Conservation (phyloP, 1,140 invertebrate species). For the Aphaenogaster rudis region DNA sequence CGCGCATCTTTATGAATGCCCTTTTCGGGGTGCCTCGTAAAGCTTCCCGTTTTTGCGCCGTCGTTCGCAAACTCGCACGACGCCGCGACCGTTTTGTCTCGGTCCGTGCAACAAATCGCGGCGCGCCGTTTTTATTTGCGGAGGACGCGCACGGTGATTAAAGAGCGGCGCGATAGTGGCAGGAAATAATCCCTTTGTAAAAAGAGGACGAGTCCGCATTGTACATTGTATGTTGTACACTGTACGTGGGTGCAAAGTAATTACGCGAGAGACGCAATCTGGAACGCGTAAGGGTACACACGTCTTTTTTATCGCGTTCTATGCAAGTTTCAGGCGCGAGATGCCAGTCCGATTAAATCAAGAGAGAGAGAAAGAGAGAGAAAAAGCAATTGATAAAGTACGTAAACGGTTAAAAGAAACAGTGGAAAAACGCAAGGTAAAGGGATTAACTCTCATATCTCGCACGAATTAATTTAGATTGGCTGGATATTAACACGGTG, state of each 20-base stretch:
- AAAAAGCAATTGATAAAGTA: slow-evolving; percentile 11
- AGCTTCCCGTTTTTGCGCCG: slow-evolving; percentile 33
- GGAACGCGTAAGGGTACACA: slow-evolving; percentile 21
- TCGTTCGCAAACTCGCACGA: slow-evolving; percentile 54
- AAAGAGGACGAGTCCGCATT: slow-evolving; percentile 24
- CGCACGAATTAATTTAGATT: slow-evolving; percentile 32
- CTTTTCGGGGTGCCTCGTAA: slow-evolving; percentile 48
- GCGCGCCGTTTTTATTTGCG: slow-evolving; percentile 49
- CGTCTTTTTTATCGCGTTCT: slow-evolving; percentile 45
- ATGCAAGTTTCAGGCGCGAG: slow-evolving; percentile 44
- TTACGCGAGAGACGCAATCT: slow-evolving; percentile 57
- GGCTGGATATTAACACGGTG: not conserved
- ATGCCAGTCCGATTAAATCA: slow-evolving; percentile 40
- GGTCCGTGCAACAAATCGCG: slow-evolving; percentile 51
- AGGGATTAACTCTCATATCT: slow-evolving; percentile 23
- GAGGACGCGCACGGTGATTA: slow-evolving; percentile 45
- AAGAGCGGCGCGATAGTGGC: slow-evolving; percentile 60
- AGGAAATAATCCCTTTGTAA: slow-evolving; percentile 57
- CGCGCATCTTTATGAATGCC: slow-evolving; percentile 51
- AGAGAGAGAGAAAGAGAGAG: not conserved
- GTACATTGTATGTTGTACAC: slow-evolving; percentile 14
- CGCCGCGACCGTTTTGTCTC: slow-evolving; percentile 42
- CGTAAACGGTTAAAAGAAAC: slow-evolving; percentile 30
- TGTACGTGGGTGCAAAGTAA: slow-evolving; percentile 57
- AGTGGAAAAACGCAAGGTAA: slow-evolving; percentile 3